phyloP scores from a whole-genome alignment of 2,888 invertebrate genomes.

The Drosophila recens region DNA sequence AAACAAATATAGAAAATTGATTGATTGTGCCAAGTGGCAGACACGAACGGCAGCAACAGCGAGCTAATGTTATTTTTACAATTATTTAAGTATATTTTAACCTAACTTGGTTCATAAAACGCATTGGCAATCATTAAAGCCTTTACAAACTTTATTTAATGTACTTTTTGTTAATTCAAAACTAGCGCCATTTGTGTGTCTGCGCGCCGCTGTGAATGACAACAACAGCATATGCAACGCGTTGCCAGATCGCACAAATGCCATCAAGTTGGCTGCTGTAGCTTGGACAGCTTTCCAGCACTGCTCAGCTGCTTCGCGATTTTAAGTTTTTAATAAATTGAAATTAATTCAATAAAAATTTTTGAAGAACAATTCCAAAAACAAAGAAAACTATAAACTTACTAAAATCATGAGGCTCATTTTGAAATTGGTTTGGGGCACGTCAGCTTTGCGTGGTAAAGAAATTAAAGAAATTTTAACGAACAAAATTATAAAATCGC shows the following conservation, averaged over 20 bases:
- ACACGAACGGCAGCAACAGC: not conserved
- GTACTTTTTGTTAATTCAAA: not conserved
- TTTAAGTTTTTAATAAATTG: not conserved
- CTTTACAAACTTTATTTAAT: not conserved
- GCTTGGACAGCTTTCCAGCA: conserved; percentile 32
- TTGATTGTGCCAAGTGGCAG: not conserved
- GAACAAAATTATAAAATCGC: too few relatives aligned
- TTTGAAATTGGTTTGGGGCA: too few relatives aligned
- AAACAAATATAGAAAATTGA: not conserved
- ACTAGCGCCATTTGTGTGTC: not conserved
- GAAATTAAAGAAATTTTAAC: too few relatives aligned
- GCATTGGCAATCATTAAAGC: not conserved
- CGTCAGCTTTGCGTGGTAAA: too few relatives aligned
- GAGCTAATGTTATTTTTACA: not conserved
- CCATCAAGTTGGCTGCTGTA: too few relatives aligned
- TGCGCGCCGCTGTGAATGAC: conserved; percentile 26
- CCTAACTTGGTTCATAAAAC: not conserved
- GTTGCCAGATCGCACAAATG: conserved; percentile 35
- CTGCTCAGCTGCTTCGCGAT: conserved; percentile 55
- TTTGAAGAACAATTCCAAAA: too few relatives aligned
- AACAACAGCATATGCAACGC: not conserved
- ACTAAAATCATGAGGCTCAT: too few relatives aligned
- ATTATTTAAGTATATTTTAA: not conserved
- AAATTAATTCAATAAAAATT: too few relatives aligned
- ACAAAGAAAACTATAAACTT: too few relatives aligned